A percentile compares a stretch with the other conserved stretches of the same genome.
These are phyloP conservation scores for Papilio aristodemus DNA, from an alignment of 1,140 invertebrate species.

Conservation along the genomic window DNA sequence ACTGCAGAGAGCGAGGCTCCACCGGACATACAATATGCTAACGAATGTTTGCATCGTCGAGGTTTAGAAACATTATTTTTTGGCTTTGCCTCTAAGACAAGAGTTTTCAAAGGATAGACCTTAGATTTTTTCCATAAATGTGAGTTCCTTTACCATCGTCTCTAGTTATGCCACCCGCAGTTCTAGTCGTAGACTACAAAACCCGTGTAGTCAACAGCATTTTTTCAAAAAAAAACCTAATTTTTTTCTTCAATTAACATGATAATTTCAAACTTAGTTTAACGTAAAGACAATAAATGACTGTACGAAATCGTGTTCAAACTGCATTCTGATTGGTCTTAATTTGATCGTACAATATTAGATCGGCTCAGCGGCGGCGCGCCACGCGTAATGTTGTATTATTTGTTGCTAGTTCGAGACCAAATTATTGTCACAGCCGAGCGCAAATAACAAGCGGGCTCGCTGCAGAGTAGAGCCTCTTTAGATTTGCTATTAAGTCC, in stretches of 20 bases:
- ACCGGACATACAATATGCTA: conserved; percentile 34
- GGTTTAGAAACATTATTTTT: neutral
- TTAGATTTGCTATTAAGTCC: conserved; percentile 19
- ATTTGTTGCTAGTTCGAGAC: neutral
- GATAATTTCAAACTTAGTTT: neutral
- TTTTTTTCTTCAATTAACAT: neutral
- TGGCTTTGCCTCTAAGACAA: no score
- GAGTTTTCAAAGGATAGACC: no score
- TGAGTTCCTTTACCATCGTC: no score
- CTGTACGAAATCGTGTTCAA: neutral
- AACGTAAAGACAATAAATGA: neutral
- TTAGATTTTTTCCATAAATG: no score
- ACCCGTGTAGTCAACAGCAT: no score
- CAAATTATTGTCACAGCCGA: conserved; percentile 5
- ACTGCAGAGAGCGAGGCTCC: conserved; percentile 35
- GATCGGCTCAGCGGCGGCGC: neutral
- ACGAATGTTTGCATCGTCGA: neutral
- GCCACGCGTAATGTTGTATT: neutral
- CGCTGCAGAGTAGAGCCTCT: conserved; percentile 9
- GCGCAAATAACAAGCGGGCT: conserved; percentile 11
- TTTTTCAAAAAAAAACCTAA: no score
- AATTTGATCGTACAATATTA: neutral
- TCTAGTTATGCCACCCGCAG: no score
- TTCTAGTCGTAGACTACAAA: no score
- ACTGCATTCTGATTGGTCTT: neutral